A percentile compares a stretch with the other conserved stretches of the same genome.
Conservation (phyloP, 2,888 invertebrate genomes). For the Cosmopolites sordidus region DNA sequence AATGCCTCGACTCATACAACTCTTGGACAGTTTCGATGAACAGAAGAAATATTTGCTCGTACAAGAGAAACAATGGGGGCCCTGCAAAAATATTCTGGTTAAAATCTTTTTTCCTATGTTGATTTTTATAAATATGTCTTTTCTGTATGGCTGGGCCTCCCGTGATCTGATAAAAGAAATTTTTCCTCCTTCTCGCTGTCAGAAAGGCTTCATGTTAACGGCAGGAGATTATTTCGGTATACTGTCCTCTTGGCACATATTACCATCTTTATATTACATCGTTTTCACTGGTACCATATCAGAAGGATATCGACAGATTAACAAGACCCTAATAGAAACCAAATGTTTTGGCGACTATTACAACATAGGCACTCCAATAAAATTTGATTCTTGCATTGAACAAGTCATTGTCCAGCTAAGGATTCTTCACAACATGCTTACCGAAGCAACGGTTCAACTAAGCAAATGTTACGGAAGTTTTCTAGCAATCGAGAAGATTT, state of each 20-base stretch:
- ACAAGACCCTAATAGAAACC: conserved; percentile 20
- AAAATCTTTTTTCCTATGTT: conserved; percentile 1
- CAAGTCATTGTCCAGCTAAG: conserved; percentile 27
- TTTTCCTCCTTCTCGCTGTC: conserved; percentile 3
- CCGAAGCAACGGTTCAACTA: conserved; percentile 29
- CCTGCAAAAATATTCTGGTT: not conserved
- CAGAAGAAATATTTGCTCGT: conserved; percentile 17
- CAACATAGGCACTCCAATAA: conserved; percentile 3
- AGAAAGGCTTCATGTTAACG: not conserved
- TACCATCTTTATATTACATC: conserved; percentile 31
- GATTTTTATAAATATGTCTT: not conserved
- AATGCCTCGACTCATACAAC: conserved; percentile 29
- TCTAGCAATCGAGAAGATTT: conserved; percentile 33
- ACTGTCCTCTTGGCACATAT: conserved; percentile 31
- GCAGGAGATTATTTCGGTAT: conserved; percentile 28
- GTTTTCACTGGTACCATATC: conserved; percentile 28
- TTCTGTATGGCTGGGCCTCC: not conserved
- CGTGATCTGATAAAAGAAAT: conserved; percentile 4
- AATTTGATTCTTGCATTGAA: conserved; percentile 20
- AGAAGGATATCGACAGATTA: conserved; percentile 29
- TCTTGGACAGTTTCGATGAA: conserved; percentile 29
- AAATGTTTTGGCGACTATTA: conserved; percentile 20
- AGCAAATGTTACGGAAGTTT: conserved; percentile 33
- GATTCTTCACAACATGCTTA: conserved; percentile 30
- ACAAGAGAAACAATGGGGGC: not conserved